phyloP scores from a whole-genome alignment of 2,113 vertebrate genomes.

The Daboia siamensis region DNA sequence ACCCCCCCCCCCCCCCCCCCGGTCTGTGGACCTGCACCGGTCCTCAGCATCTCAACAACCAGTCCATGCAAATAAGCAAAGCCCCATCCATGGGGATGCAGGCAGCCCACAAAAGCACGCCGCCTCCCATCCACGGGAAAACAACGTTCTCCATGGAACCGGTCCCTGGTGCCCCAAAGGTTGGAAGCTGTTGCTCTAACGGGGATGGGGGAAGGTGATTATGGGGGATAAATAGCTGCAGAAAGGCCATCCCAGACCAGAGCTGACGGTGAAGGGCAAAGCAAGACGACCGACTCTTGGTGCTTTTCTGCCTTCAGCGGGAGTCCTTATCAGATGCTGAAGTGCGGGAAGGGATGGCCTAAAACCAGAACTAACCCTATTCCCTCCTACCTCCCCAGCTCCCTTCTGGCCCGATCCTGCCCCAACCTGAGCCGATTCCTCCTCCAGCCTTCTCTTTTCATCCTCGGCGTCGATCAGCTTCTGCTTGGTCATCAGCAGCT shows the following conservation, averaged over 20 bases:
- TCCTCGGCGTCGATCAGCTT: slow-evolving; percentile 95
- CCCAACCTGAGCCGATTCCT: slow-evolving; percentile 90
- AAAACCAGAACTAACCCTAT: background rate
- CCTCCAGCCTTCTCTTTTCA: slow-evolving; percentile 91
- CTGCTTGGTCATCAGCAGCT: slow-evolving; percentile 97
- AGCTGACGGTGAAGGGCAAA: background rate
- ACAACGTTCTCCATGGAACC: too few relatives aligned
- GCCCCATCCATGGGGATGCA: too few relatives aligned
- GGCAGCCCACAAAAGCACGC: too few relatives aligned
- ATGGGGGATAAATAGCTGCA: background rate
- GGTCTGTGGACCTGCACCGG: too few relatives aligned
- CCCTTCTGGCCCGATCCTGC: background rate
- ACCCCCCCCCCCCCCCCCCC: too few relatives aligned
- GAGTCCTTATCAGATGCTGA: background rate
- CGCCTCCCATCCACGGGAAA: too few relatives aligned
- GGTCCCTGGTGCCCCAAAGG: too few relatives aligned
- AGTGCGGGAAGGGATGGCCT: background rate
- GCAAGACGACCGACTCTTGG: background rate
- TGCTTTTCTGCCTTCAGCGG: too few relatives aligned
- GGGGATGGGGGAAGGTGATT: background rate
- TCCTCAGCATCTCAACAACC: too few relatives aligned
- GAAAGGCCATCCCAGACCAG: too few relatives aligned
- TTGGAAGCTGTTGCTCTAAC: too few relatives aligned
- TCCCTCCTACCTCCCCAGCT: background rate
- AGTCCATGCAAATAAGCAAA: too few relatives aligned